These are phyloP conservation scores for Oryzias dopingdopingensis DNA, from an alignment of 2,797 vertebrate species.

Conservation along the genomic window DNA sequence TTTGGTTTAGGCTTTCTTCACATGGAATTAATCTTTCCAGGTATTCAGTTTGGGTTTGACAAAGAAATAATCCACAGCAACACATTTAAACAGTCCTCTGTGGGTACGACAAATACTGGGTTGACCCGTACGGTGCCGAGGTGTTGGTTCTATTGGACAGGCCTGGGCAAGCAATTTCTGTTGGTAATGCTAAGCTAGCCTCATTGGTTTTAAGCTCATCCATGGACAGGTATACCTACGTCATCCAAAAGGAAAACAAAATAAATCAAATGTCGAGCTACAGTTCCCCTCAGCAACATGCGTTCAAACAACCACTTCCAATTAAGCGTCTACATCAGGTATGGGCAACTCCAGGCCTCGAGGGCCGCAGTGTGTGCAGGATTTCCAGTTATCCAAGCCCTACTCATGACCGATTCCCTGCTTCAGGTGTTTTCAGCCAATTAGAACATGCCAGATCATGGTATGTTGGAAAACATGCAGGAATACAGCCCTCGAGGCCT, in stretches of 20 bases:
- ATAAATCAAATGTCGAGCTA: too few relatives aligned
- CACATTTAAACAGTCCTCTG: neutral
- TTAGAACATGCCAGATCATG: too few relatives aligned
- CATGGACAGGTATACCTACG: neutral
- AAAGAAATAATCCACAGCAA: neutral
- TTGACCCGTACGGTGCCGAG: neutral
- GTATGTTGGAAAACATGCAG: too few relatives aligned
- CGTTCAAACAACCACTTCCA: too few relatives aligned
- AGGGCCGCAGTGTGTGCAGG: too few relatives aligned
- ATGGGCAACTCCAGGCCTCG: too few relatives aligned
- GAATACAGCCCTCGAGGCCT: too few relatives aligned
- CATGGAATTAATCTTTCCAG: slow-evolving; percentile 4
- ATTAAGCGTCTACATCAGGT: too few relatives aligned
- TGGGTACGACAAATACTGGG: neutral
- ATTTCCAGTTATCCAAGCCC: too few relatives aligned
- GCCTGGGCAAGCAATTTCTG: neutral
- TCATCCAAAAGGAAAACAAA: neutral
- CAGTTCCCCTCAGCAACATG: too few relatives aligned
- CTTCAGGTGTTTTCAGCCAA: too few relatives aligned
- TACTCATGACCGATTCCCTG: too few relatives aligned
- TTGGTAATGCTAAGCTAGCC: neutral
- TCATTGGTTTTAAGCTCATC: neutral
- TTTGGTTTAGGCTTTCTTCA: neutral
- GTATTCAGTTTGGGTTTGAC: neutral
- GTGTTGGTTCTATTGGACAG: neutral